These are phyloP conservation scores for Amphimedon queenslandica DNA, from an alignment of 37 sponge, comb jelly and placozoan species.

Conservation along the genomic window DNA sequence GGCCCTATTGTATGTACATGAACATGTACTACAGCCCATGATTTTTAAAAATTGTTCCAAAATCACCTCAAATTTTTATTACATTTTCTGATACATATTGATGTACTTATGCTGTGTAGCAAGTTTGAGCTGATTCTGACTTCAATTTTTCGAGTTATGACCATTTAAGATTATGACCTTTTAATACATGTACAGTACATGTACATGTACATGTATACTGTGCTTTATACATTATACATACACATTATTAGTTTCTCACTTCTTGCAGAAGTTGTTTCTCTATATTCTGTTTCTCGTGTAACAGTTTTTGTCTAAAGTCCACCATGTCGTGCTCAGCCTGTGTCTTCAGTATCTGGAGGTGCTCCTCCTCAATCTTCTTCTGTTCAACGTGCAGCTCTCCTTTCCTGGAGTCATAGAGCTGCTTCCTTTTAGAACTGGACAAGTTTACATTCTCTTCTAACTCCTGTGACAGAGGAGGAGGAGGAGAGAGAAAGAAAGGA, in stretches of 20 bases:
- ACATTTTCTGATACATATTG: too few species aligned
- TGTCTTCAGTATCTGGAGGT: conserved; percentile 64
- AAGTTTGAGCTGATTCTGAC: too few species aligned
- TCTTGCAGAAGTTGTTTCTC: conserved; percentile 81
- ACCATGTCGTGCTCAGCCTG: conserved; percentile 63
- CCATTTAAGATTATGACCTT: too few species aligned
- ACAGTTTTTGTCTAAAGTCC: conserved; percentile 57
- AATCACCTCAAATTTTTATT: too few species aligned
- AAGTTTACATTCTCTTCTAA: conserved; percentile 59
- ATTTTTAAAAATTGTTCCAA: too few species aligned
- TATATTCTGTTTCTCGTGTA: conserved; percentile 72
- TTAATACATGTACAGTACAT: too few species aligned
- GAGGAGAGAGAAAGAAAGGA: conserved; percentile 15
- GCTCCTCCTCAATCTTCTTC: conserved; percentile 56
- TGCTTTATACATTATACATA: background rate
- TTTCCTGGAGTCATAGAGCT: conserved; percentile 70
- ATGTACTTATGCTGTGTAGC: too few species aligned
- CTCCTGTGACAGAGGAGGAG: conserved; percentile 16
- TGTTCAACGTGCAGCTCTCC: conserved; percentile 60
- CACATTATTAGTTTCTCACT: conserved; percentile 24
- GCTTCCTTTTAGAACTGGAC: conserved; percentile 49
- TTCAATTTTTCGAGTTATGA: too few species aligned
- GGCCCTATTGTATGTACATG: too few species aligned
- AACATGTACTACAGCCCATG: too few species aligned
- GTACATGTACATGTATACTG: too few species aligned